Evolutionary conservation across 2,797 vertebrate species (phyloP).

Genomic region (Bovichtus variegatus): DNA sequence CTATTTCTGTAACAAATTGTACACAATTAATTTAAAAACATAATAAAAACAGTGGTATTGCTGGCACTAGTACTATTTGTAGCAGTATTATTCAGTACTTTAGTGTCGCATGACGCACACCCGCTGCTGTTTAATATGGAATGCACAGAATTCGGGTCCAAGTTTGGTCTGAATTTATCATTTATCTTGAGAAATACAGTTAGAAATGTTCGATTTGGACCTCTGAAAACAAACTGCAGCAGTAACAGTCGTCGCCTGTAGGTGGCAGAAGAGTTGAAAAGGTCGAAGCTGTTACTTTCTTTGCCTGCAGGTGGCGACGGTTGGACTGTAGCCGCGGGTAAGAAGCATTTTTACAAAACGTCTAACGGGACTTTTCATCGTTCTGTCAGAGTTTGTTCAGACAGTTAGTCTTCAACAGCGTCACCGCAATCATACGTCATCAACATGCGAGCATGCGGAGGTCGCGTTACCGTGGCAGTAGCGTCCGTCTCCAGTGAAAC

Average conservation of each 20-base stretch:
- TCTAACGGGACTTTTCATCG: not conserved
- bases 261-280: too few relatives aligned
- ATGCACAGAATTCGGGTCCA: not conserved
- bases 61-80: not conserved
- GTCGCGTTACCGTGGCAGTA: constrained; percentile 86
- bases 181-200: too few relatives aligned
- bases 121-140: not conserved
- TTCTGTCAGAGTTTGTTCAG: too few relatives aligned
- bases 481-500: constrained; percentile 90
- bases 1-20: too few relatives aligned
- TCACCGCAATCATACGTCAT: not conserved
- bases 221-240: too few relatives aligned
- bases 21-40: too few relatives aligned
- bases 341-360: too few relatives aligned
- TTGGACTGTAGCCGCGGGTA: too few relatives aligned
- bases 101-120: not conserved
- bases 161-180: not conserved
- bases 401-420: not conserved
- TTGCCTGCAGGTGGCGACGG: too few relatives aligned
- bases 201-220: too few relatives aligned
- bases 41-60: not conserved
- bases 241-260: too few relatives aligned
- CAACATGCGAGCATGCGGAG: not conserved
- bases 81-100: not conserved
- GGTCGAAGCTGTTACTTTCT: too few relatives aligned